Evolutionary conservation across 1,140 invertebrate species (phyloP).

Genomic region (Acyrthosiphon pisum): DNA sequence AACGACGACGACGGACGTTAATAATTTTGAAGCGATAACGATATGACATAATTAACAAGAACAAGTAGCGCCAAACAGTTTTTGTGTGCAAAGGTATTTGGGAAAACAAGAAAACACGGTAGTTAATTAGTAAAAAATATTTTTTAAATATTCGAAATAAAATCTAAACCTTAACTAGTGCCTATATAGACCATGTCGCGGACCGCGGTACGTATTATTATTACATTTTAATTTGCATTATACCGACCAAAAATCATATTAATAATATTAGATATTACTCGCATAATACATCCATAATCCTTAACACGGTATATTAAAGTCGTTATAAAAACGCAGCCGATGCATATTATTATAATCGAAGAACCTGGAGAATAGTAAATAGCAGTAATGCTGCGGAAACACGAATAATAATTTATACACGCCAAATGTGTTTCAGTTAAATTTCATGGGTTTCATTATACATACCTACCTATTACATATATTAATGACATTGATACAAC

Average conservation of each 20-base stretch:
- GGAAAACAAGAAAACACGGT: not conserved
- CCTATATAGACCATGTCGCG: not conserved
- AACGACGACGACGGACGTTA: not conserved
- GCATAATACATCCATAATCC: not conserved
- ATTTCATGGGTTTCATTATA: not conserved
- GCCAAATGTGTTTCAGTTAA: not conserved
- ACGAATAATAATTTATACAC: not conserved
- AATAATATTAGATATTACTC: not conserved
- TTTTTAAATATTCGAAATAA: not conserved
- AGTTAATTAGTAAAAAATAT: not conserved
- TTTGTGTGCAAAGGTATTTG: not conserved
- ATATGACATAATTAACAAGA: not conserved
- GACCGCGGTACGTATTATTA: not conserved
- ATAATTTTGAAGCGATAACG: not conserved
- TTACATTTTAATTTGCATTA: not conserved
- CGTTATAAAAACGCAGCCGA: not conserved
- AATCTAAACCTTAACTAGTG: not conserved
- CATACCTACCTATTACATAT: not conserved
- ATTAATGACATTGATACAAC: no score
- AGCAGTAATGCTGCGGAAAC: not conserved
- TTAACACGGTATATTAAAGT: not conserved
- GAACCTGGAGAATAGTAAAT: not conserved
- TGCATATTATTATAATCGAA: not conserved
- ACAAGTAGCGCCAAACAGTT: not conserved
- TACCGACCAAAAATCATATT: not conserved